Conservation (phyloP, 2,888 invertebrate species). For the Pherbina coryleti region DNA sequence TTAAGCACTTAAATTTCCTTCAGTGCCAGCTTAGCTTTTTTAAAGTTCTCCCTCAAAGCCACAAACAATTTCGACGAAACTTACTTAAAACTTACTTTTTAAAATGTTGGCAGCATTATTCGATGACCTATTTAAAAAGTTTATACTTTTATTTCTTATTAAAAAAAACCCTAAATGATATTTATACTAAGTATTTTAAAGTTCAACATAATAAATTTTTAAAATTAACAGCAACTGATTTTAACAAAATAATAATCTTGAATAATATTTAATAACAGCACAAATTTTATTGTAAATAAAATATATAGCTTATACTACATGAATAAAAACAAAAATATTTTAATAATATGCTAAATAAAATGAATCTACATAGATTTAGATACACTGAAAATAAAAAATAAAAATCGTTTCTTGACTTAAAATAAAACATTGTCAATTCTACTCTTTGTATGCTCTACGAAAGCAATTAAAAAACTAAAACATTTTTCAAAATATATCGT, state of each 20-base stretch:
- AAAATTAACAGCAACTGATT: not conserved
- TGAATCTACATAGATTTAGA: not conserved
- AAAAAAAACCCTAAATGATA: not conserved
- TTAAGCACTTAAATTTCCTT: too few species aligned
- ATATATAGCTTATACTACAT: not conserved
- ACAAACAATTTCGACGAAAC: too few species aligned
- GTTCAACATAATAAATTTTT: not conserved
- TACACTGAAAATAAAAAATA: not conserved
- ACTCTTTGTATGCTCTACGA: conserved; percentile 22
- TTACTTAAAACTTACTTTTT: too few species aligned
- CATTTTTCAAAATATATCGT: conserved; percentile 5
- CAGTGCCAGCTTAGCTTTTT: too few species aligned
- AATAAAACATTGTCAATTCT: conserved; percentile 29
- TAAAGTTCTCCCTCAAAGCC: too few species aligned
- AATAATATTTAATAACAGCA: not conserved
- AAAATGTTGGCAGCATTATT: not conserved
- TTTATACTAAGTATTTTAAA: not conserved
- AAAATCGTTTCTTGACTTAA: not conserved
- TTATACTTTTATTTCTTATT: not conserved
- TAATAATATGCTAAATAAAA: not conserved
- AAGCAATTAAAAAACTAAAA: conserved; percentile 10
- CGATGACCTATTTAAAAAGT: not conserved
- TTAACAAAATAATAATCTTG: not conserved
- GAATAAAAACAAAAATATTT: not conserved
- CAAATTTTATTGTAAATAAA: conserved; percentile 29